Evolutionary conservation across 2,888 invertebrate species (phyloP).

Genomic region (Eupithecia abbreviata): DNA sequence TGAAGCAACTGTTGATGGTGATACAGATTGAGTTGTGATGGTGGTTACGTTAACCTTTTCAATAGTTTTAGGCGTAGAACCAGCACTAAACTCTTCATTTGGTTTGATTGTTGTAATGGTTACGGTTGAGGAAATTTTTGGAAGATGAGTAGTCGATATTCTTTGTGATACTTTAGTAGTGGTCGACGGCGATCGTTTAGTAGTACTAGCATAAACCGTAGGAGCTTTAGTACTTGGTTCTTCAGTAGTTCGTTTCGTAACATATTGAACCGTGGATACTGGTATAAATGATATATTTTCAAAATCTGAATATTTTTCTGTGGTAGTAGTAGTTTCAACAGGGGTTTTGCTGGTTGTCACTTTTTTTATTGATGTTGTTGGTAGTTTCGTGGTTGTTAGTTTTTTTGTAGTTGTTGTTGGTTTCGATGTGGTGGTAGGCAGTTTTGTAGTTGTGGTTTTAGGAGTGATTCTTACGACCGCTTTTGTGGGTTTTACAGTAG

Average conservation of each 20-base stretch:
- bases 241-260: conserved; percentile 60
- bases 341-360: conserved; percentile 39
- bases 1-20: conserved; percentile 69
- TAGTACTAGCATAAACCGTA: conserved; percentile 45
- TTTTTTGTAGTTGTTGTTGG: conserved; percentile 47
- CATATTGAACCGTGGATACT: conserved; percentile 61
- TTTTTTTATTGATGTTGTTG: conserved; percentile 39
- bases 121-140: conserved; percentile 33
- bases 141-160: conserved; percentile 42
- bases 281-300: conserved; percentile 71
- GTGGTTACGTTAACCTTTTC: conserved; percentile 70
- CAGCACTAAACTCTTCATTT: conserved; percentile 30
- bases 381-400: conserved; percentile 42
- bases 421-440: conserved; percentile 38
- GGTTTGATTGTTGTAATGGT: conserved; percentile 38
- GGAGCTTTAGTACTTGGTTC: conserved; percentile 50
- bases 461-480: not conserved
- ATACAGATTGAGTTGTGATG: conserved; percentile 76
- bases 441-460: conserved; percentile 3
- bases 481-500: conserved; percentile 18
- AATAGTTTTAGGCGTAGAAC: conserved; percentile 50
- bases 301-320: conserved; percentile 56
- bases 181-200: conserved; percentile 47
- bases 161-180: conserved; percentile 45
- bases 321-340: conserved; percentile 36